Base-by-base conservation (phyloP, 2,113 vertebrate species). In the Gymnogyps californianus region DNA sequence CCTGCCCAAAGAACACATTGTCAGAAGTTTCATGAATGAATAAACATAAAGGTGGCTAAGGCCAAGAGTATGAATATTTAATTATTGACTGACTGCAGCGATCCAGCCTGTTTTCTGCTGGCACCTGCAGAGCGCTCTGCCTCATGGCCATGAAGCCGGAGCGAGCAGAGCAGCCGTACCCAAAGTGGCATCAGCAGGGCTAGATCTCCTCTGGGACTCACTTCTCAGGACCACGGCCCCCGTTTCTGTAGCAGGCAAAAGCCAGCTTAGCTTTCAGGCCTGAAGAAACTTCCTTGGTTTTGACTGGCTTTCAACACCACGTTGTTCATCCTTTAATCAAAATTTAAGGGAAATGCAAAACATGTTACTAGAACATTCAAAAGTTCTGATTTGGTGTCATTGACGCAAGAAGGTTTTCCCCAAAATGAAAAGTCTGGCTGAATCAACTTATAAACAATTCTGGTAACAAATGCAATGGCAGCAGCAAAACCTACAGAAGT, bases 11-110 rank as follows among this genome's bases (percentile, higher is more conserved):
- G 87, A 92, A 29, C 26, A 1, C 26, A 0, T 1, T 47, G 89
- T 6, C 93, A 89, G 31, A 66, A 82, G 61, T 32, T 64, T 65
- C 19, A 12, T 22, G 40, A 84, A 93, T 87, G 89, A 84, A 94
- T 81, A 95, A 97, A 93, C 51, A 93, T 38, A 16, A 40, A 34
- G 90, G 7, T 11, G 72, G 38, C 80, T 72, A 58, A 90, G 92
- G 93, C 58, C 76, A 62, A 71, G 88, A 1, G 51, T 1, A 78
- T 57, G 92, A 95, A 90, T 87, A 91, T 84, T 95, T 40, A 61
- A 87, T 78, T 66, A 31, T 4, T 11, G 84, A 44, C 51, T 3
- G 83, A 16, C 36, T 47, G 76, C 78, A 88, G 70, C 2, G 7
- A 34, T 3, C 16, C 86, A 78, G 91, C 34, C 67, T n/a, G 76